Conservation (phyloP, 2,113 vertebrate genomes). For the Thalassoma bifasciatum region DNA sequence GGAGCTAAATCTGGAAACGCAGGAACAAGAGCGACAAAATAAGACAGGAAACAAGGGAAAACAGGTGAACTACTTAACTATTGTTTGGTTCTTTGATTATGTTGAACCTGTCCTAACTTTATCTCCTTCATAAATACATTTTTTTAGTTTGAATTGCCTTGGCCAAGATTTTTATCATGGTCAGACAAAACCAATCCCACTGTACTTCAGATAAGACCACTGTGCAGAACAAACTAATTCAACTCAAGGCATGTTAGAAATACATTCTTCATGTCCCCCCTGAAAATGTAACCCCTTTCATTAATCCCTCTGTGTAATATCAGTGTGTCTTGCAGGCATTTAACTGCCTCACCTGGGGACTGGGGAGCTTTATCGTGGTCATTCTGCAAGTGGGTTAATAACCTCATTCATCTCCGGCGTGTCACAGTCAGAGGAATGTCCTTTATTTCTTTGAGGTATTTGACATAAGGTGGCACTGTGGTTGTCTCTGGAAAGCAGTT, state of each 20-base stretch:
- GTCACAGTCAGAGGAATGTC: background rate
- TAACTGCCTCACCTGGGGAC: background rate
- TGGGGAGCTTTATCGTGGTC: background rate
- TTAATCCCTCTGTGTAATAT: background rate
- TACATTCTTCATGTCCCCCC: background rate
- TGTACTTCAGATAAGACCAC: background rate
- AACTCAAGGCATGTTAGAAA: background rate
- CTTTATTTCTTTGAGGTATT: slow-evolving; percentile 6
- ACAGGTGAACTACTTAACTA: no score
- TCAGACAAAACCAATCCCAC: background rate
- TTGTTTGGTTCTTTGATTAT: background rate
- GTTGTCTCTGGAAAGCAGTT: background rate
- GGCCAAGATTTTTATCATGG: background rate
- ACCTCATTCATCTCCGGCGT: slow-evolving; percentile 28
- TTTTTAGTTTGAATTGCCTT: no score
- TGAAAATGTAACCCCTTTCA: background rate
- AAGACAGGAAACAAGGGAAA: no score
- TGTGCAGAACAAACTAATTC: background rate
- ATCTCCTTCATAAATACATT: background rate
- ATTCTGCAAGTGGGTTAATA: slow-evolving; percentile 24
- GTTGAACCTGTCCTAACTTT: background rate
- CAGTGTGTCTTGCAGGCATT: background rate
- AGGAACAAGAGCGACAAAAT: no score
- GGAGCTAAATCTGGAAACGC: no score
- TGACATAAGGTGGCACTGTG: background rate